phyloP scores from a whole-genome alignment of 1,140 invertebrate species.

The Steinernema khuongi region DNA sequence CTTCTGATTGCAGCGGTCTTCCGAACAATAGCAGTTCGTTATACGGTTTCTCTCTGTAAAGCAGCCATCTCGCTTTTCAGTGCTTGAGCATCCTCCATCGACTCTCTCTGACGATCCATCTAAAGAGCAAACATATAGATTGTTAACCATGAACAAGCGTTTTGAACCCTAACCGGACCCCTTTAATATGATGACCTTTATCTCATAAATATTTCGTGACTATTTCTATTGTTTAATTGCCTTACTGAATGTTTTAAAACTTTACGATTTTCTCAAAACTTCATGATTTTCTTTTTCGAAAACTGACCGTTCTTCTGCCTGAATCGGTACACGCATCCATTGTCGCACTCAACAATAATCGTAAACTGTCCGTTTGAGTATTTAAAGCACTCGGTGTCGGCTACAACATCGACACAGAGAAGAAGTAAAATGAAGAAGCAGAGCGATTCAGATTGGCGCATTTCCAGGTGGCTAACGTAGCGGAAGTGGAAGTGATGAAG shows the following conservation, averaged over 20 bases:
- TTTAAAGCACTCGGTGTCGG: neutral
- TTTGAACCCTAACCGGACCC: too few relatives aligned
- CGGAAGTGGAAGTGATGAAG: neutral
- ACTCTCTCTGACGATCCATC: neutral
- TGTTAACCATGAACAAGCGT: too few relatives aligned
- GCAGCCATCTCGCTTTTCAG: neutral
- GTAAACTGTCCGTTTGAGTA: neutral
- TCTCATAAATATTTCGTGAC: too few relatives aligned
- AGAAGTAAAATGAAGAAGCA: neutral
- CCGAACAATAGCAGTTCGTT: neutral
- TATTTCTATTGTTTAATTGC: too few relatives aligned
- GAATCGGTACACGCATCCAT: neutral
- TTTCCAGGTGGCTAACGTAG: neutral
- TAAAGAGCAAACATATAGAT: neutral
- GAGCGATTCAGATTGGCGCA: neutral
- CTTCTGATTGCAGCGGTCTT: neutral
- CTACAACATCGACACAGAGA: neutral
- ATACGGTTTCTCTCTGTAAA: neutral
- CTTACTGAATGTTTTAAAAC: too few relatives aligned
- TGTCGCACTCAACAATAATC: neutral
- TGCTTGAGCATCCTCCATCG: neutral
- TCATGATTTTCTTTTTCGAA: neutral
- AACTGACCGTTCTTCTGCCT: neutral
- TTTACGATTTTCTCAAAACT: too few relatives aligned
- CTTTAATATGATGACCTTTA: too few relatives aligned